Base-by-base conservation (phyloP, 1,140 invertebrate species). In the Polypedilum pembai region DNA sequence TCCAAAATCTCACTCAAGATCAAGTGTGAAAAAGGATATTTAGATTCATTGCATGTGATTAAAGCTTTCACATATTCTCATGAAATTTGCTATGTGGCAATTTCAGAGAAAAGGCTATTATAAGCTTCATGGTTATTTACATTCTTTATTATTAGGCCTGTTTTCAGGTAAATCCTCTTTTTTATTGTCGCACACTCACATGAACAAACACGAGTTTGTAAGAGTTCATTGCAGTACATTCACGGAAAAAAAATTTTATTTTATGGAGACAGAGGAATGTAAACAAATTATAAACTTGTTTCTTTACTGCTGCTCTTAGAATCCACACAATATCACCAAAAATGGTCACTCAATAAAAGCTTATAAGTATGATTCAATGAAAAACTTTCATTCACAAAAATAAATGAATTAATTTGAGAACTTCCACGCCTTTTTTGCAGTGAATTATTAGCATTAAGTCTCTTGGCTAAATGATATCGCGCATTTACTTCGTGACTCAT, bases 121-220 rank as follows among this genome's bases (percentile, higher is more conserved):
- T 12, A 56, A 56, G 24, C 45, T 56, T 56, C 45, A 56, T 56
- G 45, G 45, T n/a, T 56, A 56, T 56, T 56, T 56, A 56, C 45
- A 56, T 56, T 56, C 45, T 56, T 56, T 56, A 56, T 56, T 56
- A n/a, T 33, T 33, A 33, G 1, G 45, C 41, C 41, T 45, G 41
- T 45, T 56, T 56, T n/a, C 45, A 12, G n/a, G 45, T 56, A 56
- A 56, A 56, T 56, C 45, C 45, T 56, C 45, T n/a, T 56, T n/a
- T 56, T 56, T 56, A n/a, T 56, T 56, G 12, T 56, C 45, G 45
- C n/a, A 56, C 45, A 12, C 24, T 33, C 24, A 33, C 24, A 33
- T 33, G 24, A 33, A 33, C 24, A 33, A 3, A 33, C 24, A 33
- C 5, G 24, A 33, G 24, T n/a, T n/a, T 3, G 24, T 5, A 33